Evolutionary conservation across 2,797 vertebrate genomes (phyloP).

Genomic region (Craterocephalus amniculus): DNA sequence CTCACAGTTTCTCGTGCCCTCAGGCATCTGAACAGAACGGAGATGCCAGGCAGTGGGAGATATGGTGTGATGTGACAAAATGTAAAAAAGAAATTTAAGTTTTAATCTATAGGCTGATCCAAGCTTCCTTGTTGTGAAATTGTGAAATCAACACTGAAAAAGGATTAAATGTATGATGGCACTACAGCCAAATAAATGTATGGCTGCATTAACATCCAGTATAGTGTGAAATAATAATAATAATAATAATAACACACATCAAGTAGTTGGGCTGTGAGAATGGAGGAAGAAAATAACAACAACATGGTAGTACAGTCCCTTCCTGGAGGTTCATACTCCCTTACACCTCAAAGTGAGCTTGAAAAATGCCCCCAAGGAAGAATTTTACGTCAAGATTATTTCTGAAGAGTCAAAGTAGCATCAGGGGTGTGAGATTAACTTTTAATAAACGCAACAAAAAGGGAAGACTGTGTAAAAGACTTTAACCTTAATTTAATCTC

Average conservation of each 20-base stretch:
- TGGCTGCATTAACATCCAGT: background rate
- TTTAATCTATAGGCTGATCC: background rate
- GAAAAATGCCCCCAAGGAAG: constrained; percentile 16
- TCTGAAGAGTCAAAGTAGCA: background rate
- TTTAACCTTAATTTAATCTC: background rate
- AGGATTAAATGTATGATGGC: background rate
- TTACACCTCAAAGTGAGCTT: constrained; percentile 26
- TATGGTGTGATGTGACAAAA: background rate
- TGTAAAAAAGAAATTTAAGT: background rate
- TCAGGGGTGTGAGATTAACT: background rate
- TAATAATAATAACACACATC: background rate
- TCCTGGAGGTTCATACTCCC: no score
- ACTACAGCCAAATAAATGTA: background rate
- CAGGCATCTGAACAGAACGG: background rate
- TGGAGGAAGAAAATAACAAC: constrained; percentile 31
- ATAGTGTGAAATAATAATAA: background rate
- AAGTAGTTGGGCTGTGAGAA: background rate
- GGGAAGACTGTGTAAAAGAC: background rate
- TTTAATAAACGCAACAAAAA: background rate
- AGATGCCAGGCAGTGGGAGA: background rate
- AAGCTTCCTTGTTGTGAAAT: no score
- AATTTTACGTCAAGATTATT: constrained; percentile 34
- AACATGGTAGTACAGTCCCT: constrained; percentile 14
- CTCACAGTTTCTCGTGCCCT: constrained; percentile 2
- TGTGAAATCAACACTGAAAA: background rate